Conservation (phyloP, 2,797 vertebrate genomes). For the Odontamblyopus lacepedii region DNA sequence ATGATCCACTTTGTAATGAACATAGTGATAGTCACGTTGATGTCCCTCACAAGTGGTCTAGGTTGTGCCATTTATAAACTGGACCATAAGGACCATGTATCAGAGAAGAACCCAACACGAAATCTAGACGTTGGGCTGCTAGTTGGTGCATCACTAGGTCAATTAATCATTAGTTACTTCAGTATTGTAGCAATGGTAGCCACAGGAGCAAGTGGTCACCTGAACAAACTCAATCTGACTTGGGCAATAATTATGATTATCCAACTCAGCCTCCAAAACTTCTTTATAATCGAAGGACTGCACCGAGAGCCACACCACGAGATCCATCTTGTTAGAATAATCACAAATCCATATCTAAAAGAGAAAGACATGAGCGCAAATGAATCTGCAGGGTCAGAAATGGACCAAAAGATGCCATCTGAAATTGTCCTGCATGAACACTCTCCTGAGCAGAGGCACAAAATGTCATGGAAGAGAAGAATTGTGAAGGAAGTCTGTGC, state of each 20-base stretch:
- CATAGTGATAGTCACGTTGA: conserved; percentile 83
- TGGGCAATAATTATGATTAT: conserved; percentile 84
- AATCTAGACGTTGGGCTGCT: conserved; percentile 90
- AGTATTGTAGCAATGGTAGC: conserved; percentile 86
- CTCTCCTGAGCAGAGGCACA: conserved; percentile 32
- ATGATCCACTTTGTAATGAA: conserved; percentile 87
- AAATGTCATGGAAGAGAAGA: conserved; percentile 83
- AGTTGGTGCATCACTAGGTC: conserved; percentile 89
- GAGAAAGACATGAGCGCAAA: conserved; percentile 48
- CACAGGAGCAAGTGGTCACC: conserved; percentile 67
- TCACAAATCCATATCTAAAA: conserved; percentile 66
- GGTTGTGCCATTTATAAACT: conserved; percentile 84
- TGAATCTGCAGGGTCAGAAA: conserved; percentile 17
- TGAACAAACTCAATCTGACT: conserved; percentile 82
- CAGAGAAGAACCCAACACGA: conserved; percentile 90
- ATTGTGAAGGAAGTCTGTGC: conserved; percentile 87
- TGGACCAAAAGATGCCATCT: conserved; percentile 23
- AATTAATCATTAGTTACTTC: conserved; percentile 91
- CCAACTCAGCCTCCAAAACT: conserved; percentile 90
- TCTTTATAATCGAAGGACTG: conserved; percentile 93
- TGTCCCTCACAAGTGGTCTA: conserved; percentile 79
- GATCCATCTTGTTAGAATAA: conserved; percentile 36
- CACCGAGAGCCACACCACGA: conserved; percentile 84
- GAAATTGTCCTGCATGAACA: not conserved
- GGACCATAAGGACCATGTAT: conserved; percentile 85